Base-by-base conservation (phyloP, 2,888 invertebrate genomes). In the Eubasilissa splendida region DNA sequence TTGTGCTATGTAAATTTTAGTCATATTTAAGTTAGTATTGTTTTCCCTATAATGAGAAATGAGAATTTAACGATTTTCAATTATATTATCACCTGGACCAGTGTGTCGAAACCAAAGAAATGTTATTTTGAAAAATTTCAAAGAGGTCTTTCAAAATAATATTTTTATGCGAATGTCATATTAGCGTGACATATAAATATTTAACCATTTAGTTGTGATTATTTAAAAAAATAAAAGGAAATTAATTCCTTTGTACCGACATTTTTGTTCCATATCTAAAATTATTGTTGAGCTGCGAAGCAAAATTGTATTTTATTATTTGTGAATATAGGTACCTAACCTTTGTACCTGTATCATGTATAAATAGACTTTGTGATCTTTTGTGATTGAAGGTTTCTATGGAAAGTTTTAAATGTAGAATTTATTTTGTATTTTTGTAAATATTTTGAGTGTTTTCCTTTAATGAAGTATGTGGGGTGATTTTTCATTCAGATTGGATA, bases 311-410 rank as follows among this genome's bases (percentile, higher is more conserved):
- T 63, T 33, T 63, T 63, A 33, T 63, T 31, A 33, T 63, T 33
- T 63, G 12, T 63, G 33, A 11, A 63, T 11, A 33, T 63, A 31
- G 12, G 11, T 63, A 11, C 22, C 7, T 63, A 14, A 8, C 63
- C n/a, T 33, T 63, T 63, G 63, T 33, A 33, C 42, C 31, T 63
- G 10, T 31, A 12, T 33, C 12, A 12, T 63, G 31, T 63, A 33
- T 63, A 63, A 33, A 63, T 33, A 63, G 31, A 33, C 31, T 63
- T 63, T 63, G 63, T 63, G 63, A 63, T 63, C 63, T 63, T 63
- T 63, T 63, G 63, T 63, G 63, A 63, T 63, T 63, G 63, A 63
- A 31, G 63, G 31, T 63, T 63, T 63, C 63, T 63, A 63, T 63
- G 33, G 63, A 63, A 63, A 11, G 63, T 63, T 12, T 33, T 33